Evolutionary conservation across 2,888 invertebrate species (phyloP).

Genomic region (Microctonus brassicae): DNA sequence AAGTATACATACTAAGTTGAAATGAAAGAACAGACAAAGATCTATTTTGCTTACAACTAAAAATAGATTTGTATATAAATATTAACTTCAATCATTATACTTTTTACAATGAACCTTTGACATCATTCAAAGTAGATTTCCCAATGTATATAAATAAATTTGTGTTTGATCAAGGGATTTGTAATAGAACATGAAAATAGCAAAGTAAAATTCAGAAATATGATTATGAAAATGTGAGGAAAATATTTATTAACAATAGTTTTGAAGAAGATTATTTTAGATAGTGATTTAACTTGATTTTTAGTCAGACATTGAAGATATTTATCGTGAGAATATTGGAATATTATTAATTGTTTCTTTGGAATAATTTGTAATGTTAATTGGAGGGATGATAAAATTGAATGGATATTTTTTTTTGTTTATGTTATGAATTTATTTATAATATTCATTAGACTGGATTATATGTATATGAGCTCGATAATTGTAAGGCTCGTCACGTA

Average conservation of each 20-base stretch:
- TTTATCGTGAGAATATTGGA: background rate
- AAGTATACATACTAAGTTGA: slow-evolving; percentile 13
- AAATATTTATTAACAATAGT: no score
- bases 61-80: background rate
- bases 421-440: no score
- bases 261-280: no score
- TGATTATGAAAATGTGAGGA: no score
- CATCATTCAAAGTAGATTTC: background rate
- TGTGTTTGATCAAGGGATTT: background rate
- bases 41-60: background rate
- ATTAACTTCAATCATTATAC: background rate
- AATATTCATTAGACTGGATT: no score
- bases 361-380: no score
- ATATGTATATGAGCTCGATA: slow-evolving; percentile 13
- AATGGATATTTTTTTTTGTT: no score
- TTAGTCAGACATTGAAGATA: background rate
- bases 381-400: no score
- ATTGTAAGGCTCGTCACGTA: slow-evolving; percentile 43
- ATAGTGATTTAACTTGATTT: background rate
- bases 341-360: no score
- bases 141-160: background rate
- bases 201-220: no score
- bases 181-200: no score
- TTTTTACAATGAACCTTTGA: background rate
- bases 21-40: background rate